Percentiles rank a stretch among this genome's conserved stretches.
Conservation (phyloP, 2,888 invertebrate species). For the Cinara cedri region DNA sequence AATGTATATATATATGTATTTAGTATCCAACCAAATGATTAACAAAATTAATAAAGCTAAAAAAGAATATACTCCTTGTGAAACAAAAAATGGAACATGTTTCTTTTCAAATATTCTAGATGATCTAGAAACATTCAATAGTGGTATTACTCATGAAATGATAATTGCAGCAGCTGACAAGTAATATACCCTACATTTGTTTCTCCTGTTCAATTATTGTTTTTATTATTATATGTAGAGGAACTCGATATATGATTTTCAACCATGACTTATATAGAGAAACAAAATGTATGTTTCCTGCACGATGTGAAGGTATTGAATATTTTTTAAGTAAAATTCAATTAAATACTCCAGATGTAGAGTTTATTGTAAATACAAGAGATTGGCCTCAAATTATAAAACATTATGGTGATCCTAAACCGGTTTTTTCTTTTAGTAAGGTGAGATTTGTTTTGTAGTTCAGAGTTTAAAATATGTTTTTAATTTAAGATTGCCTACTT, state of each 20-base stretch:
- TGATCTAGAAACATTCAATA: conserved; percentile 74
- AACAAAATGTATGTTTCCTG: conserved; percentile 87
- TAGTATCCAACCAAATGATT: conserved; percentile 55
- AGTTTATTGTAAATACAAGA: conserved; percentile 84
- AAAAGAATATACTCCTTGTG: conserved; percentile 51
- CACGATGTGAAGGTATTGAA: conserved; percentile 88
- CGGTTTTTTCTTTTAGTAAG: conserved; percentile 97
- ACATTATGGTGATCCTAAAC: conserved; percentile 70
- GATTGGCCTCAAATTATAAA: conserved; percentile 89
- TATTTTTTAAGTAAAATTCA: conserved; percentile 79
- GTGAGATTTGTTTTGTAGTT: conserved; percentile 63
- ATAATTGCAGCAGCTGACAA: conserved; percentile 69
- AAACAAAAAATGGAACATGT: conserved; percentile 69
- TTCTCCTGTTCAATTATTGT: not conserved
- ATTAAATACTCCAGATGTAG: conserved; percentile 77
- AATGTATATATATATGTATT: not conserved
- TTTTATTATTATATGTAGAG: conserved; percentile 55
- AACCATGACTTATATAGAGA: conserved; percentile 81
- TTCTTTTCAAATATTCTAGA: conserved; percentile 70
- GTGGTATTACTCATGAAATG: conserved; percentile 73
- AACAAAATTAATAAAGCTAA: conserved; percentile 56
- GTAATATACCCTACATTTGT: conserved; percentile 60
- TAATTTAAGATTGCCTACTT: not conserved
- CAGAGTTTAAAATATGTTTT: not conserved
- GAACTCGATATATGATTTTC: conserved; percentile 76